A percentile compares a stretch with the other conserved stretches of the same genome.
Conservation (phyloP, 2,113 vertebrate species). For the Mesitornis unicolor region DNA sequence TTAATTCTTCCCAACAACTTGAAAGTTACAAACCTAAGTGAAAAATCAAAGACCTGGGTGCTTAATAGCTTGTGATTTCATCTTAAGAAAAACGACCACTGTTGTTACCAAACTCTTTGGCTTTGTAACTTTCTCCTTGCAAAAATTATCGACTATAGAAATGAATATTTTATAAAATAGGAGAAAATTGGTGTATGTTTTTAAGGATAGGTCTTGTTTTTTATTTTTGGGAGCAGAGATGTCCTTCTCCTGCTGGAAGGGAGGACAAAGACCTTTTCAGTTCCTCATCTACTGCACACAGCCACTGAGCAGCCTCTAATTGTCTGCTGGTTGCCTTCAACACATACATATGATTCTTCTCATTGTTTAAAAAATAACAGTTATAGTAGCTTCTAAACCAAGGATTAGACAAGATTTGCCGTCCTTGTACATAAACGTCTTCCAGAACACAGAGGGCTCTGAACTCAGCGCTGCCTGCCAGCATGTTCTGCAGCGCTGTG, state of each 20-base stretch:
- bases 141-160: background rate
- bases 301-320: background rate
- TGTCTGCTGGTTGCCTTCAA: background rate
- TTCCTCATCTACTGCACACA: background rate
- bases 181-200: background rate
- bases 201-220: background rate
- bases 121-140: background rate
- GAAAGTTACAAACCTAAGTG: background rate
- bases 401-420: slow-evolving; percentile 19
- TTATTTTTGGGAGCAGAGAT: background rate
- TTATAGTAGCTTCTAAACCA: background rate
- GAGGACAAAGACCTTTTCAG: background rate
- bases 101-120: background rate
- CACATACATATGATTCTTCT: background rate
- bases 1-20: background rate
- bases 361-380: slow-evolving; percentile 5
- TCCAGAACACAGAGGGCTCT: background rate
- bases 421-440: background rate
- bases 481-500: background rate
- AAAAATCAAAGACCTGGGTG: background rate
- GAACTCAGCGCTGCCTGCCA: background rate
- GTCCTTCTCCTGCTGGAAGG: background rate
- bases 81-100: background rate
- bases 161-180: background rate
- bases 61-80: background rate